Percentiles rank a stretch among this genome's conserved stretches.
These are phyloP conservation scores for Tiliacea aurago DNA, from an alignment of 2,888 invertebrate species.

Conservation along the genomic window DNA sequence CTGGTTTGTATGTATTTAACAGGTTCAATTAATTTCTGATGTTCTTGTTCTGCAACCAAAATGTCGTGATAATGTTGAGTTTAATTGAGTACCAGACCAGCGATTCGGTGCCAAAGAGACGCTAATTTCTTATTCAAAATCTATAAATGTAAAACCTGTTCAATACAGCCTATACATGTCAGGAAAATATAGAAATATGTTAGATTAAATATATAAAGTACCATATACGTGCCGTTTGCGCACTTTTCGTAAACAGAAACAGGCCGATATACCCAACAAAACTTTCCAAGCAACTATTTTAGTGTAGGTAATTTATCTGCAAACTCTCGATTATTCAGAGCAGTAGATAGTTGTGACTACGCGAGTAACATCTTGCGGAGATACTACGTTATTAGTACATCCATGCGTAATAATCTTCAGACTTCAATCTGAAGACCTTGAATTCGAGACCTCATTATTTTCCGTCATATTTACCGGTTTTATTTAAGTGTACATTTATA, in stretches of 20 bases:
- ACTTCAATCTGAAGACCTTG: background rate
- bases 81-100: background rate
- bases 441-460: constrained; percentile 23
- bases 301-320: background rate
- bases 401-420: constrained; percentile 13
- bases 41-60: background rate
- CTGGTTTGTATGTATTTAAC: background rate
- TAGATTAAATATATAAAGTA: background rate
- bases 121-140: background rate
- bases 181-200: background rate
- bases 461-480: constrained; percentile 15
- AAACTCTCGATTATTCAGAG: background rate
- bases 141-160: background rate
- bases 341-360: background rate
- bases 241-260: too few species aligned
- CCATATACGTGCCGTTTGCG: background rate
- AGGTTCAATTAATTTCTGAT: background rate
- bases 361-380: background rate
- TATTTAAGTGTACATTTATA: constrained; percentile 25
- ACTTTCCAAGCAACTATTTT: too few species aligned
- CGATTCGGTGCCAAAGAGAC: background rate
- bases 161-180: background rate
- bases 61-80: background rate
- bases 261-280: too few species aligned
- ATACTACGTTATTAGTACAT: background rate